phyloP scores from a whole-genome alignment of 2,888 invertebrate species.

The Trachelus stipa region DNA sequence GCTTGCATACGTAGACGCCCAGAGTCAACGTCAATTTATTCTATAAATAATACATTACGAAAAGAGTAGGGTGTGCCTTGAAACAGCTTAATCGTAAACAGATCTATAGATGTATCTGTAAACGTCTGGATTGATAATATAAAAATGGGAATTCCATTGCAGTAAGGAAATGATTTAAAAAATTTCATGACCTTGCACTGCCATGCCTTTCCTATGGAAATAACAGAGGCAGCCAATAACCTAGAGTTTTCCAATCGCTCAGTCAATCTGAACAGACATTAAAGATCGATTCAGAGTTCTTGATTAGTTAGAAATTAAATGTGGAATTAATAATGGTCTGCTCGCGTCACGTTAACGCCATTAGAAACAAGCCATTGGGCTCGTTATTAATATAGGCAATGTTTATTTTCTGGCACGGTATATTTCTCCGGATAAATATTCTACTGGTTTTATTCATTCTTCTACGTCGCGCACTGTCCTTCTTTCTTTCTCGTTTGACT shows the following conservation, averaged over 20 bases:
- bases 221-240: background rate
- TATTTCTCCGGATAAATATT: background rate
- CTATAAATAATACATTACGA: background rate
- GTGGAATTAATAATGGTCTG: background rate
- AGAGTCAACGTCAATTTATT: background rate
- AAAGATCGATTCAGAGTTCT: background rate
- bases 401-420: background rate
- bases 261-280: background rate
- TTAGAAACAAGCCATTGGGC: background rate
- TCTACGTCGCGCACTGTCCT: background rate
- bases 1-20: background rate
- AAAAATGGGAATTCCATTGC: conserved; percentile 33
- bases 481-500: background rate
- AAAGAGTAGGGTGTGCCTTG: conserved; percentile 15
- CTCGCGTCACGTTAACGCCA: background rate
- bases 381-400: background rate
- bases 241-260: background rate
- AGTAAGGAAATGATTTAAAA: conserved; percentile 21
- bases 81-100: background rate
- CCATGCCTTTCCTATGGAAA: background rate
- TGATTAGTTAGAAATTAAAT: background rate
- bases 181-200: conserved; percentile 30
- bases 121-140: conserved; percentile 11
- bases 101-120: background rate
- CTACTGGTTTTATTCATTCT: background rate